These are phyloP conservation scores for Hymenochirus boettgeri DNA, from an alignment of 2,113 vertebrate genomes.

Conservation along the genomic window DNA sequence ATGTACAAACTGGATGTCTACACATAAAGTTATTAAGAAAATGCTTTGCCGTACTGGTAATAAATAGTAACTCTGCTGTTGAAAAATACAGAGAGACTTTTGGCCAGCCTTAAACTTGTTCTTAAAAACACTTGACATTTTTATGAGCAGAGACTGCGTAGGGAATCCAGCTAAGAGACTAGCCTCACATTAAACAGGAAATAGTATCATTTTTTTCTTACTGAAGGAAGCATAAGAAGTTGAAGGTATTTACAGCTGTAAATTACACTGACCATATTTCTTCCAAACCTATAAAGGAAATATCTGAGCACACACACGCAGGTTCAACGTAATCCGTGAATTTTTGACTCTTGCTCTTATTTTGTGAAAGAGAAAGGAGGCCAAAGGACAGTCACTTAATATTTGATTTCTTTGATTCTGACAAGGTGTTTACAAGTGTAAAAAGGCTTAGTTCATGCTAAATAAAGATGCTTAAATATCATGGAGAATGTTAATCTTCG, in stretches of 20 bases:
- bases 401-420: conserved; percentile 22
- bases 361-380: conserved; percentile 13
- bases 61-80: conserved; percentile 49
- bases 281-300: conserved; percentile 21
- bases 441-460: conserved; percentile 23
- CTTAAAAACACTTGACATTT: conserved; percentile 53
- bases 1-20: conserved; percentile 38
- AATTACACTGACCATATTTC: conserved; percentile 40
- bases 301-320: conserved; percentile 15
- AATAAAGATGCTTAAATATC: conserved; percentile 25
- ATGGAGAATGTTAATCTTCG: conserved; percentile 51
- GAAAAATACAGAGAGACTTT: conserved; percentile 40
- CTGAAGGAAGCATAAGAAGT: conserved; percentile 35
- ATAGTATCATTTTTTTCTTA: conserved; percentile 41
- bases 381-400: conserved; percentile 13
- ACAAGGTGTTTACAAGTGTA: conserved; percentile 39
- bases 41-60: conserved; percentile 36
- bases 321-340: conserved; percentile 13
- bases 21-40: conserved; percentile 43
- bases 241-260: conserved; percentile 37
- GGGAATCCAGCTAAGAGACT: conserved; percentile 50
- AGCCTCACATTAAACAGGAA: conserved; percentile 50
- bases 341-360: conserved; percentile 15
- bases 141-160: conserved; percentile 52
- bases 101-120: conserved; percentile 48